Conservation (phyloP, 2,797 vertebrate genomes). For the Psittacula echo region DNA sequence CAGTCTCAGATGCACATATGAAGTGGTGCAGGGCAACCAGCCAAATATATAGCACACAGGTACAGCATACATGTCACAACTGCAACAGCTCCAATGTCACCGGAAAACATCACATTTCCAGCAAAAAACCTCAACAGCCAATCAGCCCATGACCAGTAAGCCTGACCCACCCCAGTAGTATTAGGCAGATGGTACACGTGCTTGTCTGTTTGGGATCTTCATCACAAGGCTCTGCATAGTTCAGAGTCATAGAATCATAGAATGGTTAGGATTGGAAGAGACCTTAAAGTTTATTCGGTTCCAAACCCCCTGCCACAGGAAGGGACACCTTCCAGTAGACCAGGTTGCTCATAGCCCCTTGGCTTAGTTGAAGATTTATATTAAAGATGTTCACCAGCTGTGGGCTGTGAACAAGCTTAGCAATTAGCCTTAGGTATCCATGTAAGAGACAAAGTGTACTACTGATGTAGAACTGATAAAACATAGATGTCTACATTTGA, state of each 20-base stretch:
- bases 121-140: background rate
- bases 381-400: background rate
- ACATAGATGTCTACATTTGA: background rate
- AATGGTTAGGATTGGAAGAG: background rate
- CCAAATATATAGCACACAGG: background rate
- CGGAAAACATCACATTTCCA: background rate
- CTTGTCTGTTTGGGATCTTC: background rate
- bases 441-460: background rate
- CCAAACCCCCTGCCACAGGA: background rate
- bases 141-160: background rate
- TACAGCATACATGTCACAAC: background rate
- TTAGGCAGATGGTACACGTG: rapidly evolving
- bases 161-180: background rate
- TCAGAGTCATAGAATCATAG: background rate
- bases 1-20: background rate
- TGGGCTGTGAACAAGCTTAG: background rate
- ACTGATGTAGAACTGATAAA: background rate
- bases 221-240: background rate
- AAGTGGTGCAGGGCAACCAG: background rate
- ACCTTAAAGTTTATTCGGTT: background rate
- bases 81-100: background rate
- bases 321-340: background rate
- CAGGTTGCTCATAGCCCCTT: background rate
- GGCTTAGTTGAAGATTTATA: background rate
- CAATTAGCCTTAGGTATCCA: background rate